Base-by-base conservation (phyloP, 2,888 invertebrate genomes). In the Dryobotodes eremita region DNA sequence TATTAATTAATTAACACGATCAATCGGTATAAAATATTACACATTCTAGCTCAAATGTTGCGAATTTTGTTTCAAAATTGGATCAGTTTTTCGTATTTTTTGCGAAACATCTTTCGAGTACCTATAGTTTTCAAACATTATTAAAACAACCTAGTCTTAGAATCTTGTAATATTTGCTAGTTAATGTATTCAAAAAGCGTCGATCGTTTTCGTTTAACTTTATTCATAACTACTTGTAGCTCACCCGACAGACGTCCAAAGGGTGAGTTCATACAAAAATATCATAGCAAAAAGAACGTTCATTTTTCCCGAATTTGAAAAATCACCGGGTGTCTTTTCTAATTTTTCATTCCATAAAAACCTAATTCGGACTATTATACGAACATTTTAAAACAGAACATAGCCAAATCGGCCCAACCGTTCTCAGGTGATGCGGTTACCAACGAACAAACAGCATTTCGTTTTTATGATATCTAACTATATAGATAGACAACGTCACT, bases 1-100 rank as follows among this genome's bases (percentile, higher is more conserved):
- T 76, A 66, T 65, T 88, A 83, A 88, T 65, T 88, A 83, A 88
- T 81, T 86, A 83, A 59, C 75, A 62, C 71, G 69, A 83, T 74
- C 77, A 77, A 86, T 88, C 46, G 65, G 11, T 76, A 65, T 71
- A 55, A 69, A 70, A 57, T 62, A 59, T 53, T 64, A 68, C 64
- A 80, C 64, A 78, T 77, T 87, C 71, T 13, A 71, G 71, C 76
- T 46, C 65, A 71, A 66, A 65, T 55, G 53, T 77, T 80, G 76
- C 80, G 8, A 72, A 74, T 71, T 71, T 57, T 8, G n/a, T 86
- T 86, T 68, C 64, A 75, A 66, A 86, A 78, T 53, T 73, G 13
- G 69, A 55, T 83, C 57, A 61, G n/a, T 77, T 73, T 75, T 57
- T 36, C 31, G 48, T 20, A 74, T n/a, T 36, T 71, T 69, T 87